Evolutionary conservation across 2,797 vertebrate genomes (phyloP).

Genomic region (Gambusia yucatana): DNA sequence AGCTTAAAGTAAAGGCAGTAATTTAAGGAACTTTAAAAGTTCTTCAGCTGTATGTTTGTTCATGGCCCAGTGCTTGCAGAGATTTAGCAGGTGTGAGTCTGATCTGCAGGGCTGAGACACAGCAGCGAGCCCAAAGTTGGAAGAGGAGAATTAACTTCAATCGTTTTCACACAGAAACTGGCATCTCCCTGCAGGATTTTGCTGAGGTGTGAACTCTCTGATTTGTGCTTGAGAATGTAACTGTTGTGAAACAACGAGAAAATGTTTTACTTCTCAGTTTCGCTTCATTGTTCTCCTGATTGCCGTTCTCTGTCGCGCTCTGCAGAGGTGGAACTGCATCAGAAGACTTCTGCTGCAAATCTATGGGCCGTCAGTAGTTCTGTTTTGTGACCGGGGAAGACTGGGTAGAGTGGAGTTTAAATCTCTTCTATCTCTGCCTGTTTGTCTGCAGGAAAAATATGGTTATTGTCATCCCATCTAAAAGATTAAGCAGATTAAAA

Average conservation of each 20-base stretch:
- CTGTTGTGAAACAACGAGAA: background rate
- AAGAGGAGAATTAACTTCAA: background rate
- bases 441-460: background rate
- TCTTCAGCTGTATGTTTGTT: background rate
- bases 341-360: constrained; percentile 5
- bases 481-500: background rate
- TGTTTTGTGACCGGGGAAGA: background rate
- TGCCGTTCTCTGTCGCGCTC: background rate
- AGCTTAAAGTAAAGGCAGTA: background rate
- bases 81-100: background rate
- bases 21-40: background rate
- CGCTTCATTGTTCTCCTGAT: background rate
- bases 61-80: background rate
- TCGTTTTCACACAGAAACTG: background rate
- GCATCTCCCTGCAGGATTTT: background rate
- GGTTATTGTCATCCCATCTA: background rate
- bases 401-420: background rate
- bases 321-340: background rate
- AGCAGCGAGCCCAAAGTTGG: background rate
- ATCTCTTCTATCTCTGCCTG: background rate
- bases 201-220: background rate
- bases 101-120: background rate
- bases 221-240: background rate
- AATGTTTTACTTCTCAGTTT: constrained; percentile 8
- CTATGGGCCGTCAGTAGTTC: background rate